These are phyloP conservation scores for Cariama cristata DNA, from an alignment of 2,113 vertebrate genomes.

Conservation along the genomic window DNA sequence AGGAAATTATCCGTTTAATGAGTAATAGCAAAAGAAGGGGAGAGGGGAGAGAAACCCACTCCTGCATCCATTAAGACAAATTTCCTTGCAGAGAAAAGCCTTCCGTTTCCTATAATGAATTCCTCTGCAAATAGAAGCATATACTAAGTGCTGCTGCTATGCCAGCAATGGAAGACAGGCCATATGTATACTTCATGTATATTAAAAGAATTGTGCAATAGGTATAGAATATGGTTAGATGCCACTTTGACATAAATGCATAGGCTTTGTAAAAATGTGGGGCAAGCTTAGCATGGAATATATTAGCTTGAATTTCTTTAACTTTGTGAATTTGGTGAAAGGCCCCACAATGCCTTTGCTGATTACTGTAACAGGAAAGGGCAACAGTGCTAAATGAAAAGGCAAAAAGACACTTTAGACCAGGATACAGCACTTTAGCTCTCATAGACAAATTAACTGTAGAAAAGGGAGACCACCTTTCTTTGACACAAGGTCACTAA, in stretches of 20 bases:
- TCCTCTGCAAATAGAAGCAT: background rate
- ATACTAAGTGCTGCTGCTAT: background rate
- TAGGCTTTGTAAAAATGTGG: background rate
- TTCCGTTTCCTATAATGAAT: background rate
- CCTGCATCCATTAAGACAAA: background rate
- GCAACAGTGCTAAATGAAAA: background rate
- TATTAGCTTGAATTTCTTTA: background rate
- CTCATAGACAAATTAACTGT: background rate
- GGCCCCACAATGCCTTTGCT: background rate
- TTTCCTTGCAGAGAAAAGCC: background rate
- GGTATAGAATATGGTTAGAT: background rate
- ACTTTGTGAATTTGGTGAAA: background rate
- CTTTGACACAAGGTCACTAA: background rate
- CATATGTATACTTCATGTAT: background rate
- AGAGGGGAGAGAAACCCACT: background rate
- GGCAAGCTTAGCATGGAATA: background rate
- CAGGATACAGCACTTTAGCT: background rate
- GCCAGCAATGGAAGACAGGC: background rate
- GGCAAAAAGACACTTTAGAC: background rate
- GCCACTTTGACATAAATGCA: background rate
- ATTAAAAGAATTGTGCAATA: background rate
- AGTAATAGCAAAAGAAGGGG: background rate
- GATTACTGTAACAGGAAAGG: background rate
- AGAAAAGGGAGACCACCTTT: background rate
- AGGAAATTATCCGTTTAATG: slow-evolving; percentile 44